These are phyloP conservation scores for Venusia cambrica DNA, from an alignment of 2,888 invertebrate genomes.

Conservation along the genomic window DNA sequence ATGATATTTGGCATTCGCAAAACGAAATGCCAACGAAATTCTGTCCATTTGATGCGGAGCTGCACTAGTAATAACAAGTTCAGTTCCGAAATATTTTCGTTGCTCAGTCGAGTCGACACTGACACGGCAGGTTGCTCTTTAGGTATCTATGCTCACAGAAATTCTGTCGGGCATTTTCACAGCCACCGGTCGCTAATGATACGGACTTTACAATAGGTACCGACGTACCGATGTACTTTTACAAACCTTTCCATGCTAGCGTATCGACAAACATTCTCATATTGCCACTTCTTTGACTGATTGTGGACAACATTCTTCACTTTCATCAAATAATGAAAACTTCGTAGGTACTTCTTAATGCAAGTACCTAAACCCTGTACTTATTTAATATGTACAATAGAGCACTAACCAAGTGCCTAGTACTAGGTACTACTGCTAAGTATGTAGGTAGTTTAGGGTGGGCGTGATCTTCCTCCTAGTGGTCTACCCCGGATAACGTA, in stretches of 20 bases:
- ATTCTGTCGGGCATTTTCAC: too few relatives aligned
- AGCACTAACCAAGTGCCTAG: too few relatives aligned
- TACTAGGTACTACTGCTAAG: too few relatives aligned
- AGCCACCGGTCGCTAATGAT: constrained; percentile 32
- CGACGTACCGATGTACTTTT: constrained; percentile 40
- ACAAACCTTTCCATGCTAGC: constrained; percentile 36
- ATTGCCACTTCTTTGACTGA: constrained; percentile 40
- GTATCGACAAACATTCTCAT: constrained; percentile 36
- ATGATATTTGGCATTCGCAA: too few relatives aligned
- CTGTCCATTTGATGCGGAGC: constrained; percentile 49
- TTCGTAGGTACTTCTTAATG: too few relatives aligned
- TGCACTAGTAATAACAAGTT: constrained; percentile 49
- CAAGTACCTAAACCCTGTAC: too few relatives aligned
- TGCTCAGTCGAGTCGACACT: constrained; percentile 38
- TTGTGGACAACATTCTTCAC: constrained; percentile 33
- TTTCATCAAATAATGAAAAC: too few relatives aligned
- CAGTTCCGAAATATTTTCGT: constrained; percentile 58
- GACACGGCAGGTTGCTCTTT: constrained; percentile 31
- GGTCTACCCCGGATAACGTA: too few relatives aligned
- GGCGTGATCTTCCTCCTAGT: too few relatives aligned
- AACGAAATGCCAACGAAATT: constrained; percentile 33
- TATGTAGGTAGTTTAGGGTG: too few relatives aligned
- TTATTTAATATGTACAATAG: too few relatives aligned
- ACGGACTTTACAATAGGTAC: constrained; percentile 35
- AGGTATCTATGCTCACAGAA: too few relatives aligned